Base-by-base conservation (phyloP, 1,140 invertebrate genomes). In the Chironomus striatipennis region DNA sequence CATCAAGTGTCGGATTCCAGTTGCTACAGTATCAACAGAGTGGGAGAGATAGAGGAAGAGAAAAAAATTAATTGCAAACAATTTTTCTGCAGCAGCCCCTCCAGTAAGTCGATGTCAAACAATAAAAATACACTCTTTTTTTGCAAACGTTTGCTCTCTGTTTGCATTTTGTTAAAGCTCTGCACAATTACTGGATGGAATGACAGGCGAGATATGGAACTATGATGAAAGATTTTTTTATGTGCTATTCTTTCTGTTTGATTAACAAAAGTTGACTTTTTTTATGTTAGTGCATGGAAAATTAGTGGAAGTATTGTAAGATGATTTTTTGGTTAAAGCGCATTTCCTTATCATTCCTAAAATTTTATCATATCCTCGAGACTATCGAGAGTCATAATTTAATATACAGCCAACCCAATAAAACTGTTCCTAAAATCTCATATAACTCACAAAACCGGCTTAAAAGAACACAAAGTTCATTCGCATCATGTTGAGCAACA, bases 181-280 rank as follows among this genome's bases (percentile, higher is more conserved):
- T 57, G 47, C 47, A n/a, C 47, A 57, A 57, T 57, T 57, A 12
- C 47, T 57, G 47, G 12, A 5, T 2, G 47, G 47, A 57, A 15
- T 15, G 47, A 57, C 47, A 57, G 47, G 47, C 47, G 47, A 57
- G 47, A 47, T 8, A 47, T 47, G 12, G 47, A 57, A 57, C 47
- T 12, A 57, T 57, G 47, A 15, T 57, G 47, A 57, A 15, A 57
- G 47, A 57, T 57, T 12, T 57, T 57, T 57, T n/a, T 15, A 43
- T n/a, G n/a, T 34, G 24, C 24, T 34, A n/a, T n/a, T 47, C 47
- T 57, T n/a, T 15, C 12, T 57, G 47, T 57, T 57, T 57, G 47
- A 57, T 57, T 57, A 57, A 57, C 47, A 57, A 57, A 57, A 57
- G 47, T 57, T 57, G 47, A 57, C 47, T 12, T 57, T 57, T n/a